Conservation (phyloP, 2,888 invertebrate genomes). For the Hermodice carunculata region DNA sequence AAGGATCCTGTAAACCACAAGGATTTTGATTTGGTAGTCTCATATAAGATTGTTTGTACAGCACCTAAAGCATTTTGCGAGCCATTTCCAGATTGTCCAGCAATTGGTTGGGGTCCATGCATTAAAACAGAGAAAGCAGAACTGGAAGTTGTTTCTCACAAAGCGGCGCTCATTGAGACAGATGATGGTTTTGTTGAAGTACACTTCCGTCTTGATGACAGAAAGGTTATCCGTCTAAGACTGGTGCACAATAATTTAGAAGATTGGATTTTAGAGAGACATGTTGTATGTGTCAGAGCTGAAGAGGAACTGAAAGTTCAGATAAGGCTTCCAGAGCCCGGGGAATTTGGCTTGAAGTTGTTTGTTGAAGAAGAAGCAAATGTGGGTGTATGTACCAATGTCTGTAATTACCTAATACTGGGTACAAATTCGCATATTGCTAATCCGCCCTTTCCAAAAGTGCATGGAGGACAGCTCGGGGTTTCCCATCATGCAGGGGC, state of each 20-base stretch:
- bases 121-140: conserved; percentile 55
- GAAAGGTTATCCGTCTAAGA: conserved; percentile 53
- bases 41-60: conserved; percentile 60
- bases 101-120: conserved; percentile 65
- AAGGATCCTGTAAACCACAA: conserved; percentile 53
- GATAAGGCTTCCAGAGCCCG: conserved; percentile 58
- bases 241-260: conserved; percentile 52
- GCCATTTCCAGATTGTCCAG: conserved; percentile 62
- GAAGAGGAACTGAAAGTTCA: conserved; percentile 57
- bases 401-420: conserved; percentile 63
- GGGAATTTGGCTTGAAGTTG: conserved; percentile 62
- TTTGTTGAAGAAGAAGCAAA: conserved; percentile 56
- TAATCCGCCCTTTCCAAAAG: conserved; percentile 55
- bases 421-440: conserved; percentile 46
- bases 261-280: conserved; percentile 52
- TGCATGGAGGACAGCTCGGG: conserved; percentile 55
- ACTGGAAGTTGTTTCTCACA: conserved; percentile 56
- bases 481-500: conserved; percentile 44
- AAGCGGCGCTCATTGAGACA: conserved; percentile 56
- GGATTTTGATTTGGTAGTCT: conserved; percentile 60
- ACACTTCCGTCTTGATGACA: conserved; percentile 51
- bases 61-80: conserved; percentile 52
- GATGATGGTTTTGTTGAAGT: conserved; percentile 62
- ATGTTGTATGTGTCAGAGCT: conserved; percentile 54
- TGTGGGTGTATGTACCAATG: conserved; percentile 60